These are phyloP conservation scores for Picathartes gymnocephalus DNA, from an alignment of 2,113 vertebrate genomes.

Conservation along the genomic window DNA sequence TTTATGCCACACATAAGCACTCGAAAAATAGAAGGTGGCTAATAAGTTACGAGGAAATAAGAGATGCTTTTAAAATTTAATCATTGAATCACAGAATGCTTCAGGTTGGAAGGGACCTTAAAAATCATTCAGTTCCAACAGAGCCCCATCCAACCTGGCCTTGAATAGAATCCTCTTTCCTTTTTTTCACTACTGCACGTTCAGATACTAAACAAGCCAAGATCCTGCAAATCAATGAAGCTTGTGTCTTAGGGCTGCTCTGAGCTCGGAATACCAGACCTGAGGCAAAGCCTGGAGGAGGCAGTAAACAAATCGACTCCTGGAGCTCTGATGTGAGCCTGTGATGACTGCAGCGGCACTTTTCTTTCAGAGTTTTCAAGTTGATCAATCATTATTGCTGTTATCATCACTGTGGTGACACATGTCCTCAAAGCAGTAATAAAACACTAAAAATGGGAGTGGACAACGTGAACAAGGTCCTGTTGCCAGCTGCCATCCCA, in stretches of 20 bases:
- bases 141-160: background rate
- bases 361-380: background rate
- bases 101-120: background rate
- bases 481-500: background rate
- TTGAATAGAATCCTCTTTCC: background rate
- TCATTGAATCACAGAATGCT: background rate
- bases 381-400: background rate
- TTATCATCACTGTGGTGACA: background rate
- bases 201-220: background rate
- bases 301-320: background rate
- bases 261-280: background rate
- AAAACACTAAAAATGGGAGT: slow-evolving; percentile 36
- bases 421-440: background rate
- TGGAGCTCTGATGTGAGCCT: background rate
- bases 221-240: background rate
- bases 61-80: background rate
- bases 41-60: background rate
- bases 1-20: background rate
- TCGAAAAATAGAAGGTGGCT: background rate
- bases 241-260: background rate
- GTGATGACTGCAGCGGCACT: background rate
- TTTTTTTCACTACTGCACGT: background rate
- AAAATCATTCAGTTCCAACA: background rate
- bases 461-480: background rate
- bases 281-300: background rate